phyloP scores from a whole-genome alignment of 92 coral and sea anemone species.

The Zoanthus sociatus region DNA sequence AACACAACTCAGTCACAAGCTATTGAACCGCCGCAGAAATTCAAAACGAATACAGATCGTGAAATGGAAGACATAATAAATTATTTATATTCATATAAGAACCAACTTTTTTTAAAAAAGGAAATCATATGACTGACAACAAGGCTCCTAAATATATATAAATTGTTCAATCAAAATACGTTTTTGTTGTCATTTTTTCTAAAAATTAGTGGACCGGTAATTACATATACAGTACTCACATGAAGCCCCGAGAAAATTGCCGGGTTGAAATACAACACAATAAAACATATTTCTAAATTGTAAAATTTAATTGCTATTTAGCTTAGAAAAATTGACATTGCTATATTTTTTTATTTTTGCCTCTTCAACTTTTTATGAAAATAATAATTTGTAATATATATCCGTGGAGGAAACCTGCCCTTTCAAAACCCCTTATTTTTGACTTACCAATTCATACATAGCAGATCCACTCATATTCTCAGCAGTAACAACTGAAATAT shows the following conservation, averaged over 20 bases:
- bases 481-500: conserved; percentile 90
- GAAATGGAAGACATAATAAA: conserved; percentile 36
- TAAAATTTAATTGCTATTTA: too few species aligned
- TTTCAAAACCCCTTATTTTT: not conserved
- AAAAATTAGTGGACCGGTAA: not conserved
- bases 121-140: not conserved
- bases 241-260: not conserved
- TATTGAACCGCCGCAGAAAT: too few species aligned
- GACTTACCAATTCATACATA: conserved; percentile 98
- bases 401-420: not conserved
- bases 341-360: not conserved
- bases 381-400: not conserved
- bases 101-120: not conserved
- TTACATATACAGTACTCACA: not conserved
- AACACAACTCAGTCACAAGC: too few species aligned
- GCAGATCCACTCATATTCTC: conserved; percentile 99
- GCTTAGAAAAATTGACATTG: not conserved
- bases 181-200: too few species aligned
- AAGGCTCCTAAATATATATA: not conserved
- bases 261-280: not conserved
- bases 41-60: not conserved
- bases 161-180: not conserved
- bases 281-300: too few species aligned
- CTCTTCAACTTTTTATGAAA: not conserved
- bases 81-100: conserved; percentile 16